Base-by-base conservation (phyloP, 1,140 invertebrate genomes). In the Elysia chlorotica region DNA sequence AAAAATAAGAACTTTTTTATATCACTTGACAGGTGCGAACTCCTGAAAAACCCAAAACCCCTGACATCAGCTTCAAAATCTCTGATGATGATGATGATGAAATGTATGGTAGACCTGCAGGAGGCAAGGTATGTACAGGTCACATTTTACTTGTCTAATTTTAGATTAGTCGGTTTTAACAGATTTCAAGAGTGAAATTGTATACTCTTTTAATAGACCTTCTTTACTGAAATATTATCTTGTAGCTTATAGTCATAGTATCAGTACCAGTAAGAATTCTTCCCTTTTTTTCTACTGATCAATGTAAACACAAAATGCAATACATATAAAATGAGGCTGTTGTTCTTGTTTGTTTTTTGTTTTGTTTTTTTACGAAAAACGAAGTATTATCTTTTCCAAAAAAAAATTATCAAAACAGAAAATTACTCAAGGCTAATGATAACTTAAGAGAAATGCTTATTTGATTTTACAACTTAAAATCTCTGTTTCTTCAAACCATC, bases 21-120 rank as follows among this genome's bases (percentile, higher is more conserved):
- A n/a, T n/a, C n/a, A n/a, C n/a, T 70, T 14, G 41, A 48, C 54
- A 80, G 79, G 77, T 82, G 38, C 37, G 66, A 54, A 78, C 79
- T 14, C 80, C 81, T 54, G 76, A 79, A 53, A 78, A 75, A n/a
- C 79, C 81, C 25, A 80, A 79, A 38, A 81, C 80, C 28, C 82
- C 82, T 31, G 76, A 78, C 30, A 67, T 79, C 36, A 77, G 74
- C 54, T 80, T 77, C 48, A 68, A 74, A 5, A 23, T 74, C 31
- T 69, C 69, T 0, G 59, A 38, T 41, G 73, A 80, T 14, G 72
- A 79, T 25, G 76, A 78, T 57, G 65, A 76, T 2, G 31, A 71
- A 33, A 66, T 74, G 62, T 68, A 68, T 74, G 61, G 76, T 6
- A 59, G 25, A 19, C 17, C 6, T 19, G 14, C 10, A 6, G 56